Evolutionary conservation across 1,140 invertebrate species (phyloP).

Genomic region (Adelges cooleyi): DNA sequence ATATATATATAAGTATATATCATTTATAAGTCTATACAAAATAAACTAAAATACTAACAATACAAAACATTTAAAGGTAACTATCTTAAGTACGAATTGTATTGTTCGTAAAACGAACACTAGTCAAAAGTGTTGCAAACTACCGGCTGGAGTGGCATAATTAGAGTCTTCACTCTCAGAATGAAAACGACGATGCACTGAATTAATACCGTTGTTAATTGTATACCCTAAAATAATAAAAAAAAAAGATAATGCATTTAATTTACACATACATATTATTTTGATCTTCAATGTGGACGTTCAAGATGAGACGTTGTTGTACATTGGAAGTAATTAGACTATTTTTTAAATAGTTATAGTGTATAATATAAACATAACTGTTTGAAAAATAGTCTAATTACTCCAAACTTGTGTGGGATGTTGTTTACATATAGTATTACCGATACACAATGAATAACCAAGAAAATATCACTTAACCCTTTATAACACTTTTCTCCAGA

Average conservation of each 20-base stretch:
- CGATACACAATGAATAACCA: no score
- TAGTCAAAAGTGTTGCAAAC: conserved; percentile 15
- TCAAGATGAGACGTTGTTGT: no score
- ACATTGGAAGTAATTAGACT: no score
- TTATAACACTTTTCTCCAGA: no score
- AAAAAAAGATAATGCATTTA: background rate
- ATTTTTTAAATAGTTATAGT: no score
- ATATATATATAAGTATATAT: no score
- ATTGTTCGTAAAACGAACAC: background rate
- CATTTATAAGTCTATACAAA: background rate
- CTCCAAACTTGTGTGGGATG: no score
- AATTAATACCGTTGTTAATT: background rate
- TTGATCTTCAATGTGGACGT: no score
- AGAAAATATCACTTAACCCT: no score
- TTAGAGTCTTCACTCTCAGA: conserved; percentile 19
- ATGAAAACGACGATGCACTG: conserved; percentile 3
- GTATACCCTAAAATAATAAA: background rate
- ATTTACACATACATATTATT: background rate
- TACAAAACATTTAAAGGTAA: conserved; percentile 15
- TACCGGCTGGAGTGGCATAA: conserved; percentile 23
- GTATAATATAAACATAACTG: no score
- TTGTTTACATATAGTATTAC: no score
- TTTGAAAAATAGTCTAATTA: no score
- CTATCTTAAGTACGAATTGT: conserved; percentile 18
- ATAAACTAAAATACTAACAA: conserved; percentile 4